phyloP scores from a whole-genome alignment of 2,888 invertebrate genomes.

The Plemyria rubiginata region DNA sequence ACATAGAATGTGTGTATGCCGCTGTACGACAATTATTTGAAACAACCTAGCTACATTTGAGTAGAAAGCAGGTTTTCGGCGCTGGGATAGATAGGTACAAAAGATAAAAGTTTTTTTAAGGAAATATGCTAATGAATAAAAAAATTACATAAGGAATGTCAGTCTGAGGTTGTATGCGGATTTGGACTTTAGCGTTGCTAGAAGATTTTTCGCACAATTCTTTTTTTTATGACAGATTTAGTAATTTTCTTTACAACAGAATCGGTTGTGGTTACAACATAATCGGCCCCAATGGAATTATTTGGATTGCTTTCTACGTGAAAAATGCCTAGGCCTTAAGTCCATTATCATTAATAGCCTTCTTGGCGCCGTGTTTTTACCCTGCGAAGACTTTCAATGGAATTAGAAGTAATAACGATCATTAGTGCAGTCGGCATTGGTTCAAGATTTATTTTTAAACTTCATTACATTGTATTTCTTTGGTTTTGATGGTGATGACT shows the following conservation, averaged over 20 bases:
- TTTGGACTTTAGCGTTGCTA: no score
- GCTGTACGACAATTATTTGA: slow-evolving; percentile 36
- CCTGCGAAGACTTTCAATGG: slow-evolving; percentile 44
- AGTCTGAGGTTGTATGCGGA: no score
- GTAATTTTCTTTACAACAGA: no score
- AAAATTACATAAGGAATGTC: no score
- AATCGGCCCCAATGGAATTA: no score
- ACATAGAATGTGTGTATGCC: no score
- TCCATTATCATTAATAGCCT: slow-evolving; percentile 36
- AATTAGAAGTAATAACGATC: slow-evolving; percentile 57
- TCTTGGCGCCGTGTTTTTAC: slow-evolving; percentile 54
- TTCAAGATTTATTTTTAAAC: slow-evolving; percentile 37
- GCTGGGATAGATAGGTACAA: background rate
- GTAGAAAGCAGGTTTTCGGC: slow-evolving; percentile 14
- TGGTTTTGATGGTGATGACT: slow-evolving; percentile 10
- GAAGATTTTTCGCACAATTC: no score
- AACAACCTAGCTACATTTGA: slow-evolving; percentile 22
- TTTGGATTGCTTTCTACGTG: slow-evolving; percentile 2
- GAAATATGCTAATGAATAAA: no score
- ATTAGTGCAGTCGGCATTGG: slow-evolving; percentile 42
- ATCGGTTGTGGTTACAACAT: no score
- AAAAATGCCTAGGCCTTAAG: slow-evolving; percentile 8
- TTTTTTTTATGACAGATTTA: no score
- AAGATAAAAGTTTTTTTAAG: no score
- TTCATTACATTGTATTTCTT: slow-evolving; percentile 26